Evolutionary conservation across 2,888 invertebrate species (phyloP).

Genomic region (Rhorus exstirpatorius): DNA sequence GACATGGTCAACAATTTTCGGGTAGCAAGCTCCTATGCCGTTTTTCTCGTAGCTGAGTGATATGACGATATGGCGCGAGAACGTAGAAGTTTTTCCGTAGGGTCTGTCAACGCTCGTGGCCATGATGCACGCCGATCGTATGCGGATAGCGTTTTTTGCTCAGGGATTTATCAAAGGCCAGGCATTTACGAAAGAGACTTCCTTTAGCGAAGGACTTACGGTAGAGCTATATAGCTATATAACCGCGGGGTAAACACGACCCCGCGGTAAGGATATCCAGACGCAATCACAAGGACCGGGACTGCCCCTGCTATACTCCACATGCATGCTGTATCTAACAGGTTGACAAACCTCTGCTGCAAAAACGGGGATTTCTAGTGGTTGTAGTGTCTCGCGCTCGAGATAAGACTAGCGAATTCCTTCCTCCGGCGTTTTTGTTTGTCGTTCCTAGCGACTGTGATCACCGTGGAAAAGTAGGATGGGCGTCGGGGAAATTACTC

Average conservation of each 20-base stretch:
- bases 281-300: conserved; percentile 55
- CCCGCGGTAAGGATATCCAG: conserved; percentile 37
- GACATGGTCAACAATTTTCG: conserved; percentile 29
- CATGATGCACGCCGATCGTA: conserved; percentile 84
- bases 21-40: background rate
- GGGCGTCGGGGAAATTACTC: conserved; percentile 56
- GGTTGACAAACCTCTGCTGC: conserved; percentile 57
- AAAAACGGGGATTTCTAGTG: conserved; percentile 65
- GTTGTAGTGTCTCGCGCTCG: conserved; percentile 51
- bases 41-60: conserved; percentile 1
- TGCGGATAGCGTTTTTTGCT: conserved; percentile 79
- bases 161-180: conserved; percentile 81
- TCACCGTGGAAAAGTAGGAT: conserved; percentile 26
- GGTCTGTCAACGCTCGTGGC: conserved; percentile 81
- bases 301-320: conserved; percentile 26
- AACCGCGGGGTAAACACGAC: conserved; percentile 54
- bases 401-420: conserved; percentile 69
- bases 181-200: conserved; percentile 75
- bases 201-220: conserved; percentile 63
- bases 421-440: conserved; percentile 67
- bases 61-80: conserved; percentile 50
- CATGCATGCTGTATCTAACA: conserved; percentile 19
- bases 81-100: conserved; percentile 74
- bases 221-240: conserved; percentile 10
- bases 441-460: conserved; percentile 56